phyloP scores from a whole-genome alignment of 2,888 invertebrate species.

The Pycnomerus fuliginosus region DNA sequence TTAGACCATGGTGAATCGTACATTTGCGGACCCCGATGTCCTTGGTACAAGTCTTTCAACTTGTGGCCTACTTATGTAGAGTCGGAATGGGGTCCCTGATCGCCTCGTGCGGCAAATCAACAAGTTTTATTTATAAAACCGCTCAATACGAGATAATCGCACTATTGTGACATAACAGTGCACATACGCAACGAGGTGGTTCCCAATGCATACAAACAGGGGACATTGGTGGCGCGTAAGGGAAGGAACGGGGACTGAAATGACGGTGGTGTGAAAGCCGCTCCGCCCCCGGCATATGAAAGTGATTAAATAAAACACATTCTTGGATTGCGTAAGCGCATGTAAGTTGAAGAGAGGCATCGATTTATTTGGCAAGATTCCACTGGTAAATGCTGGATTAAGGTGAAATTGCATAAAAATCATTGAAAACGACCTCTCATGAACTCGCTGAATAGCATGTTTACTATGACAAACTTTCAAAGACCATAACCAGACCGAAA shows the following conservation, averaged over 20 bases:
- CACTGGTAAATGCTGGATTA: constrained; percentile 17
- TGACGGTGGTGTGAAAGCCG: constrained; percentile 8
- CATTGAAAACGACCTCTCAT: constrained; percentile 43
- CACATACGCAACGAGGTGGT: constrained; percentile 32
- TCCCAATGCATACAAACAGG: constrained; percentile 19
- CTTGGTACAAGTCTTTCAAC: constrained; percentile 71
- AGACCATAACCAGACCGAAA: constrained; percentile 31
- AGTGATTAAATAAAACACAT: constrained; percentile 4
- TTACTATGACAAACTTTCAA: constrained; percentile 29
- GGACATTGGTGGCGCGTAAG: constrained; percentile 5
- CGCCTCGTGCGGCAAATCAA: constrained; percentile 27
- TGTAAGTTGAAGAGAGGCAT: too few species aligned
- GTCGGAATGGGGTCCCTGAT: constrained; percentile 36
- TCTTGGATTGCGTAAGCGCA: too few species aligned
- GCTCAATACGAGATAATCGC: constrained; percentile 31
- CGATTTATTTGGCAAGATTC: constrained; percentile 24
- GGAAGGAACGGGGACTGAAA: neutral
- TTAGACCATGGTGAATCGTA: constrained; percentile 48
- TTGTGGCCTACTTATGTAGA: constrained; percentile 53
- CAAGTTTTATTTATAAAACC: constrained; percentile 33
- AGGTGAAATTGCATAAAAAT: constrained; percentile 41
- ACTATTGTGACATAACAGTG: constrained; percentile 47
- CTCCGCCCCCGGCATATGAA: constrained; percentile 7
- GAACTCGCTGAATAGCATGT: constrained; percentile 33
- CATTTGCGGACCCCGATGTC: constrained; percentile 62